Evolutionary conservation across 2,888 invertebrate species (phyloP).

Genomic region (Tineola bisselliella): DNA sequence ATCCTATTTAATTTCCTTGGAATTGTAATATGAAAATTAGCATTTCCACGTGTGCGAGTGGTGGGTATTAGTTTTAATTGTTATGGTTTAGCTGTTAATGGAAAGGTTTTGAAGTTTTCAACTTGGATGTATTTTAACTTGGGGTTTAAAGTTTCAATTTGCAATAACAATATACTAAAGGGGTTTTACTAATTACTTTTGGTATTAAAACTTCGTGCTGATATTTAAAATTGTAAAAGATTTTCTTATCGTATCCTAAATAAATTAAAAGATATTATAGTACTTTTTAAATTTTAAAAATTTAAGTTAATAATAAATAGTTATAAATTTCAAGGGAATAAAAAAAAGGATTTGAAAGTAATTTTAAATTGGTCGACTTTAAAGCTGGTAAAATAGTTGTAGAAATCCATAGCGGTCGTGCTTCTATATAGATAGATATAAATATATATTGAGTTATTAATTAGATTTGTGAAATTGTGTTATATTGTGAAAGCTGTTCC

Average conservation of each 20-base stretch:
- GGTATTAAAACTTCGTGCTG: not conserved
- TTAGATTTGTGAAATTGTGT: not conserved
- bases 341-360: too few relatives aligned
- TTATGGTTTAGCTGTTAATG: not conserved
- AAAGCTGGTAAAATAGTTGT: too few relatives aligned
- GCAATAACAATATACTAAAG: not conserved
- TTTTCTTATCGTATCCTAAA: too few relatives aligned
- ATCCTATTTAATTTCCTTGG: not conserved
- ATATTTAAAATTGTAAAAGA: not conserved
- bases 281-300: too few relatives aligned
- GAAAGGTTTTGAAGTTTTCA: not conserved
- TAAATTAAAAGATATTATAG: too few relatives aligned
- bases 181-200: not conserved
- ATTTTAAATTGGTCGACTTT: too few relatives aligned
- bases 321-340: too few relatives aligned
- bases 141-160: not conserved
- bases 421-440: not conserved
- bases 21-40: not conserved
- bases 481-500: not conserved
- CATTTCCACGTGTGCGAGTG: not conserved
- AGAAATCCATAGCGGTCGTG: too few relatives aligned
- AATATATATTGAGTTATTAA: not conserved
- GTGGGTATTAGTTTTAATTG: not conserved
- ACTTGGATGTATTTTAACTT: not conserved
- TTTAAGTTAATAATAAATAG: too few relatives aligned